Base-by-base conservation (phyloP, 2,888 invertebrate species). In the Cartodere bifasciata region DNA sequence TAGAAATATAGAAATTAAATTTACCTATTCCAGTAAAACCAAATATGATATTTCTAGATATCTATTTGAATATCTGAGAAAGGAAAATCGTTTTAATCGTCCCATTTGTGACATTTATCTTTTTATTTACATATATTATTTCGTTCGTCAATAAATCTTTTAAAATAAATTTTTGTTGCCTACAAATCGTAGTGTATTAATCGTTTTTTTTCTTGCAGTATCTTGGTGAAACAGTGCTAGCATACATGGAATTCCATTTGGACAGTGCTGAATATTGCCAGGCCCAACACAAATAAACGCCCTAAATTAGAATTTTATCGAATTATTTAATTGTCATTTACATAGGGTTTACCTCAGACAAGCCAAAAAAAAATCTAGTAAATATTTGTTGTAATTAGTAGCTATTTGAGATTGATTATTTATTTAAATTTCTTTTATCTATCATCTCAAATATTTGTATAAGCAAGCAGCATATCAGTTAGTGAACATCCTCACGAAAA, bases 191-290 rank as follows among this genome's bases (percentile, higher is more conserved):
- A n/a, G 16, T 32, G 35, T 36, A n/a, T n/a, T n/a, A n/a, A n/a
- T n/a, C n/a, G n/a, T n/a, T 45, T 40, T 39, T 45, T 50, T 49
- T 52, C 55, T 78, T 76, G 10, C 71, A 85, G 85, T 75, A 82
- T 75, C 76, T 74, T 68, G 76, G 77, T 72, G 75, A 78, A 80
- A 78, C 75, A 72, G 79, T 82, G 76, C 80, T 77, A 75, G 82
- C 82, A 81, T 85, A 82, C 82, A 87, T 87, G 87, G 87, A 87
- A 88, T 90, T 90, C 85, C 82, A 85, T 73, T 83, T 88, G 79
- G 88, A 88, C 78, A 90, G 88, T 70, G 87, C 88, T 74, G 90
- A 91, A 74, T 91, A 88, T 77, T 91, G 91, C 83, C 88, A 88
- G 78, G 90, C 90, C 67, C 91, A 91, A 82, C 90, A 90, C 88